Conservation (phyloP, 1,140 invertebrate species). For the Acromyrmex echinatior region DNA sequence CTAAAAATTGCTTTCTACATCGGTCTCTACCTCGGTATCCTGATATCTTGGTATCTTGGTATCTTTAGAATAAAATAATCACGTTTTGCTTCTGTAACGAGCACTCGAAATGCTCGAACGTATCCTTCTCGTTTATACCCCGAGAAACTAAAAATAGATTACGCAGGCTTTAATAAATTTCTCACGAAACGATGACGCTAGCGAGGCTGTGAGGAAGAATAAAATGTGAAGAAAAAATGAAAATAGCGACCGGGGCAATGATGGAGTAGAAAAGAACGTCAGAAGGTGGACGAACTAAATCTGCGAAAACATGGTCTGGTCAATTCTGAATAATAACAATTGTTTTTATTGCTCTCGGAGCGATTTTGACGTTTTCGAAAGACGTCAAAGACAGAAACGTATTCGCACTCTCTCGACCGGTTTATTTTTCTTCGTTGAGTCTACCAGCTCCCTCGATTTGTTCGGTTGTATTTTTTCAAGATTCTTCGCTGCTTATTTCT, state of each 20-base stretch:
- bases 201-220: neutral
- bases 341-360: constrained; percentile 39
- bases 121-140: neutral
- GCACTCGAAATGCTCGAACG: neutral
- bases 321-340: constrained; percentile 43
- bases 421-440: constrained; percentile 28
- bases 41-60: neutral
- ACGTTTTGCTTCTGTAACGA: neutral
- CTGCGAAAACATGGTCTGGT: constrained; percentile 33
- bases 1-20: neutral
- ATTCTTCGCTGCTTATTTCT: constrained; percentile 9
- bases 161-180: constrained; percentile 32
- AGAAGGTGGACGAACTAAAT: constrained; percentile 17
- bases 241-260: neutral
- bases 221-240: constrained; percentile 1
- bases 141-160: neutral
- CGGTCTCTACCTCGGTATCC: neutral
- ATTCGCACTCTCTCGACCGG: neutral
- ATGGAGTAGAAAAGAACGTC: neutral
- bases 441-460: constrained; percentile 5
- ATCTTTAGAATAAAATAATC: neutral
- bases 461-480: constrained; percentile 36
- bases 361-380: constrained; percentile 27
- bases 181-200: neutral
- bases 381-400: constrained; percentile 11